phyloP scores from a whole-genome alignment of 2,113 vertebrate genomes.

The Aspiorhynchus laticeps region DNA sequence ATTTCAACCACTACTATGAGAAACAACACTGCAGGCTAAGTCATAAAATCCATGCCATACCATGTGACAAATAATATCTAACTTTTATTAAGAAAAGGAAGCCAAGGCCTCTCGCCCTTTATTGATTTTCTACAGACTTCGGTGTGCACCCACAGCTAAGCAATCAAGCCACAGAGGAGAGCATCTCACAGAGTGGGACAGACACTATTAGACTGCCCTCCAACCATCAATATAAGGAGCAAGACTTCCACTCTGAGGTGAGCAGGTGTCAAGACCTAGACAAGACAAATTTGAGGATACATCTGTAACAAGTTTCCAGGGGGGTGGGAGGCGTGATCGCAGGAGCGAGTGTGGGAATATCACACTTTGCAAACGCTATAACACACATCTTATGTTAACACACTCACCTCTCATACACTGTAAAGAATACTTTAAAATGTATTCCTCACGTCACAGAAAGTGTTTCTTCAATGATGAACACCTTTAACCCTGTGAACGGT shows the following conservation, averaged over 20 bases:
- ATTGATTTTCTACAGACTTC: slow-evolving; percentile 89
- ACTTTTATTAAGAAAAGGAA: slow-evolving; percentile 94
- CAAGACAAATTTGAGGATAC: slow-evolving; percentile 68
- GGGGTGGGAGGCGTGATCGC: background rate
- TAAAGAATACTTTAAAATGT: background rate
- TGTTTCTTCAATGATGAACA: background rate
- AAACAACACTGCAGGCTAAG: slow-evolving; percentile 86
- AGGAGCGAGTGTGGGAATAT: slow-evolving; percentile 33
- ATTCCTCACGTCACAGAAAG: background rate
- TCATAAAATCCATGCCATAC: slow-evolving; percentile 89
- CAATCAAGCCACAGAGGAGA: slow-evolving; percentile 83
- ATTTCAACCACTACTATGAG: slow-evolving; percentile 88
- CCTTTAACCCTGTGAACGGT: background rate
- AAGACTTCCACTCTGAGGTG: slow-evolving; percentile 70
- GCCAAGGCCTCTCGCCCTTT: slow-evolving; percentile 86
- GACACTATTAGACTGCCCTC: slow-evolving; percentile 78
- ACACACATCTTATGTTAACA: slow-evolving; percentile 18
- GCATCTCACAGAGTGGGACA: slow-evolving; percentile 79
- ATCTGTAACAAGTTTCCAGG: slow-evolving; percentile 72
- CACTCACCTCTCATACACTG: background rate
- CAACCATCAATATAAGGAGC: slow-evolving; percentile 77
- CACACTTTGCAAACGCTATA: background rate
- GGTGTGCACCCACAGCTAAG: slow-evolving; percentile 86
- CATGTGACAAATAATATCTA: slow-evolving; percentile 94
- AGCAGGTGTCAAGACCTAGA: slow-evolving; percentile 73